Evolutionary conservation across 2,888 invertebrate genomes (phyloP).

Genomic region (Osmoderma eremita): DNA sequence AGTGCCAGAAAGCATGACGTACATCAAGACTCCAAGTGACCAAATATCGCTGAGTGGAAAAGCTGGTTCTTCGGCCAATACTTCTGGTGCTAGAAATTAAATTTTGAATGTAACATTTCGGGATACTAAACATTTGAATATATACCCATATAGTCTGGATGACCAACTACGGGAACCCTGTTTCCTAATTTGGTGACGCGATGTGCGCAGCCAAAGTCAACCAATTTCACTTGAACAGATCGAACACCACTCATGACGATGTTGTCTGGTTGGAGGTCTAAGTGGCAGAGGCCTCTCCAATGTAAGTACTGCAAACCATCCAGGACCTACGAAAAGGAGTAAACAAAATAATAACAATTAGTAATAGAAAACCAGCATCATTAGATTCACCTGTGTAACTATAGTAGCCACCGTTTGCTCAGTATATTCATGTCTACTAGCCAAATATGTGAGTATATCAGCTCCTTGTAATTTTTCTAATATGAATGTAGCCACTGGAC

Average conservation of each 20-base stretch:
- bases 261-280: constrained; percentile 95
- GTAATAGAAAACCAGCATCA: too few species aligned
- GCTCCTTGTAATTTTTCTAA: constrained; percentile 90
- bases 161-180: constrained; percentile 75
- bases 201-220: constrained; percentile 91
- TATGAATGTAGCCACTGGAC: constrained; percentile 76
- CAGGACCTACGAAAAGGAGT: constrained; percentile 67
- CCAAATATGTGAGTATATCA: constrained; percentile 88
- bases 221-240: constrained; percentile 86
- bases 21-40: constrained; percentile 92
- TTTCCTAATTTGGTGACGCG: constrained; percentile 83
- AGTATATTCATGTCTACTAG: constrained; percentile 88
- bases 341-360: background rate
- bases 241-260: constrained; percentile 90
- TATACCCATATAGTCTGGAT: constrained; percentile 79
- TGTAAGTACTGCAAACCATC: constrained; percentile 95
- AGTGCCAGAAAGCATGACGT: constrained; percentile 90
- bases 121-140: constrained; percentile 32
- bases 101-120: constrained; percentile 1
- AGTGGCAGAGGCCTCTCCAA: constrained; percentile 89
- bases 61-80: constrained; percentile 86
- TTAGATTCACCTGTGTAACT: constrained; percentile 73
- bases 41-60: constrained; percentile 94
- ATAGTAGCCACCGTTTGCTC: constrained; percentile 93
- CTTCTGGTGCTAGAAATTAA: constrained; percentile 79